phyloP scores from a whole-genome alignment of 2,888 invertebrate genomes.

The Bruchidius siliquastri region DNA sequence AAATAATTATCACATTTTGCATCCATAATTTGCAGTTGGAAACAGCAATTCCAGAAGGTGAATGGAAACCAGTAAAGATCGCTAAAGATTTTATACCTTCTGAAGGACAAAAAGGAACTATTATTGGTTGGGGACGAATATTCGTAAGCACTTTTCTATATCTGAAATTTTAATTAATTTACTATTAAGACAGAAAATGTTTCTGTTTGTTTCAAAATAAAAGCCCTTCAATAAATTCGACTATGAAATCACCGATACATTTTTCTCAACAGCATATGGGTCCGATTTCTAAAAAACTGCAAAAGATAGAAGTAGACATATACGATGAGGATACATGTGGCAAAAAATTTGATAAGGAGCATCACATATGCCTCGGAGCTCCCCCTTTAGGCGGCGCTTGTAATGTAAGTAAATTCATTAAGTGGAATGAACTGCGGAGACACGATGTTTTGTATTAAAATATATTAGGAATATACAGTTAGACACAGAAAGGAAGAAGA shows the following conservation, averaged over 20 bases:
- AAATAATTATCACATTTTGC: background rate
- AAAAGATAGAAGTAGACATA: constrained; percentile 28
- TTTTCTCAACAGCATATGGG: constrained; percentile 22
- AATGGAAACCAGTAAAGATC: constrained; percentile 25
- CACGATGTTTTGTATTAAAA: too few species aligned
- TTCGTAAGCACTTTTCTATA: constrained; percentile 17
- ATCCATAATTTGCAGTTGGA: constrained; percentile 15
- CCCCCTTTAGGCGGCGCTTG: constrained; percentile 27
- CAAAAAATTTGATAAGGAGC: constrained; percentile 16
- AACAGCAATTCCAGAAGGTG: constrained; percentile 22
- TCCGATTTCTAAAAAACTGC: constrained; percentile 23
- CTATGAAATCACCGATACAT: background rate
- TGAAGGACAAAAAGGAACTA: constrained; percentile 21
- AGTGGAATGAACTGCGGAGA: background rate
- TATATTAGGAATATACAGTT: too few species aligned
- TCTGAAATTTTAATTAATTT: background rate
- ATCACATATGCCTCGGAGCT: constrained; percentile 31
- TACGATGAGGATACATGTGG: constrained; percentile 27
- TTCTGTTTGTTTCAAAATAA: too few species aligned
- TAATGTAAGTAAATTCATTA: constrained; percentile 19
- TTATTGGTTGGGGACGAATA: constrained; percentile 30
- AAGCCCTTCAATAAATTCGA: too few species aligned
- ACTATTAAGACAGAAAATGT: background rate
- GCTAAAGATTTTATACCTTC: constrained; percentile 18
- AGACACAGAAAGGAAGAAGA: too few species aligned